These are phyloP conservation scores for Phragmatobia fuliginosa DNA, from an alignment of 2,888 invertebrate genomes.

Conservation along the genomic window DNA sequence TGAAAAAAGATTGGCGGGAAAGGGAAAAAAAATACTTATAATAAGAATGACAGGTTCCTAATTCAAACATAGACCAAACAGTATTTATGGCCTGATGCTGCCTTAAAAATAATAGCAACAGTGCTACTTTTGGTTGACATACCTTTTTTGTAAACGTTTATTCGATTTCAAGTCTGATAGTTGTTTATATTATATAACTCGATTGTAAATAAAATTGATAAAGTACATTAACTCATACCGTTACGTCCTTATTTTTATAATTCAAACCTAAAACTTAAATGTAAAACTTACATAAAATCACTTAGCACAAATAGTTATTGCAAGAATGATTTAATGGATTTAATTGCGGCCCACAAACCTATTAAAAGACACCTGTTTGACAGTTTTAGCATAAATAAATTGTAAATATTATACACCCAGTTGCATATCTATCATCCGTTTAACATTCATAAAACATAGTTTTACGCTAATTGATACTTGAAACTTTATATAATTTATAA, in stretches of 20 bases:
- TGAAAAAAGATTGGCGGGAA: neutral
- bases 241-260: conserved; percentile 1
- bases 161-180: neutral
- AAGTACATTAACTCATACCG: neutral
- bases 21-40: neutral
- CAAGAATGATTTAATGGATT: neutral
- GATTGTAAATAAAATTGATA: neutral
- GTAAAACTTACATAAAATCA: neutral
- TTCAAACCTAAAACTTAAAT: neutral
- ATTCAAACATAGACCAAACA: neutral
- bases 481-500: conserved; percentile 36
- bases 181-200: neutral
- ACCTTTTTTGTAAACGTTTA: neutral
- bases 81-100: neutral
- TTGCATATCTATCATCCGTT: conserved; percentile 12
- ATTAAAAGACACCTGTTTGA: conserved; percentile 10
- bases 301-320: neutral
- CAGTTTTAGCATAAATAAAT: conserved; percentile 34
- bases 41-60: neutral
- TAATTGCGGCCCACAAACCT: conserved; percentile 1
- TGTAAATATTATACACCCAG: neutral
- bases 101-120: too few species aligned
- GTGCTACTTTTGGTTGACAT: neutral
- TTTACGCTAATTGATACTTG: conserved; percentile 20
- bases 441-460: conserved; percentile 27